phyloP scores from a whole-genome alignment of 2,113 vertebrate genomes.

The Arenaria interpres region DNA sequence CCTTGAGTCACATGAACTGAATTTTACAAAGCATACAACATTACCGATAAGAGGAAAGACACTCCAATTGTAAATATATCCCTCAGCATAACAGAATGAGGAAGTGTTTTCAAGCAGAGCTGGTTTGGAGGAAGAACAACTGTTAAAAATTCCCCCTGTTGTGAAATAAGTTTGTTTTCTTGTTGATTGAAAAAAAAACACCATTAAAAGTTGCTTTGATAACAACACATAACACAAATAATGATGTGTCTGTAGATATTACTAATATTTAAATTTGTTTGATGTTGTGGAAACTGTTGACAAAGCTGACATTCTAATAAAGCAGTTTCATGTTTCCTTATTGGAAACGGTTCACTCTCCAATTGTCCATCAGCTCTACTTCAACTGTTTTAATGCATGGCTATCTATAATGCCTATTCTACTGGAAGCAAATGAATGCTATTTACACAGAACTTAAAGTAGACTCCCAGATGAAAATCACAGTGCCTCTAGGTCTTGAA shows the following conservation, averaged over 20 bases:
- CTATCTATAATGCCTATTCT: not conserved
- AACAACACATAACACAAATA: not conserved
- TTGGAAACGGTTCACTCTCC: not conserved
- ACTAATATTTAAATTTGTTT: not conserved
- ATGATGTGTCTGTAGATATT: not conserved
- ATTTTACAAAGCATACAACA: not conserved
- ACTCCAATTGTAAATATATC: not conserved
- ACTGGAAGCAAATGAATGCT: not conserved
- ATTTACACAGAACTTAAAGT: not conserved
- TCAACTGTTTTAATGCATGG: not conserved
- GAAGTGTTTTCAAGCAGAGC: not conserved
- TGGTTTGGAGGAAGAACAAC: not conserved
- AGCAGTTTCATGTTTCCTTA: not conserved
- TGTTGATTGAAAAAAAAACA: not conserved
- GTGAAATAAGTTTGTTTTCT: constrained; percentile 13
- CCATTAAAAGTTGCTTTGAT: not conserved
- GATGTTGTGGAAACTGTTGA: not conserved
- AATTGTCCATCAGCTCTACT: not conserved
- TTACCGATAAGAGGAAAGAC: not conserved
- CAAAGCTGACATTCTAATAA: not conserved
- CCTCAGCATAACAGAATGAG: constrained; percentile 10
- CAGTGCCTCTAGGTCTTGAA: not conserved
- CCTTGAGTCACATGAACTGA: not conserved
- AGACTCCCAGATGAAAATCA: not conserved
- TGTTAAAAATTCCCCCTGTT: constrained; percentile 13